Evolutionary conservation across 2,113 vertebrate genomes (phyloP).

Genomic region (Procavia capensis): DNA sequence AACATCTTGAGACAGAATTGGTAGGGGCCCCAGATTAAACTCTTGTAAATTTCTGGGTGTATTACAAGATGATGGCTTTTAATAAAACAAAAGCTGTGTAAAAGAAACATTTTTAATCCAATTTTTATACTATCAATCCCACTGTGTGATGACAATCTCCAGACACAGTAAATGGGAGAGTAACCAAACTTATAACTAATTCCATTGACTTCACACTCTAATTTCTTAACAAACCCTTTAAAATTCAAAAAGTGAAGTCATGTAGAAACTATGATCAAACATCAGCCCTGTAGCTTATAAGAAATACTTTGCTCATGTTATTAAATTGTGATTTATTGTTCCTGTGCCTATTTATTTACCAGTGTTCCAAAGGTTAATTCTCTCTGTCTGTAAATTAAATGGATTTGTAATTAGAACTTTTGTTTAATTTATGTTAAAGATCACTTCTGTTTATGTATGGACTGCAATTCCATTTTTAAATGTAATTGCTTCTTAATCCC

Average conservation of each 20-base stretch:
- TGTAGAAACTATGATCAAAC: conserved; percentile 52
- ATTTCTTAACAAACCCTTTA: conserved; percentile 43
- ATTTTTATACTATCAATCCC: background rate
- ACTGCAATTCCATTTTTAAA: conserved; percentile 80
- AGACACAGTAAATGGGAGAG: background rate
- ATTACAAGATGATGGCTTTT: background rate
- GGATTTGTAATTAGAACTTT: conserved; percentile 85
- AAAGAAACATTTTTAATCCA: background rate
- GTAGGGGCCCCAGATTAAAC: background rate
- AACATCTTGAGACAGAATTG: background rate
- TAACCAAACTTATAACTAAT: background rate
- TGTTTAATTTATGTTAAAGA: conserved; percentile 87
- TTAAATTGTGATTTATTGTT: conserved; percentile 80
- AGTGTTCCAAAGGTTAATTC: conserved; percentile 81
- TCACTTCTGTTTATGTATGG: conserved; percentile 83
- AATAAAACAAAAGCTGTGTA: background rate
- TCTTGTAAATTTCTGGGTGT: background rate
- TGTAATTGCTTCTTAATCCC: conserved; percentile 87
- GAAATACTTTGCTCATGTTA: conserved; percentile 73
- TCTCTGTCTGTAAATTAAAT: conserved; percentile 78
- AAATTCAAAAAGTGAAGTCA: conserved; percentile 72
- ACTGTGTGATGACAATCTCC: conserved; percentile 10
- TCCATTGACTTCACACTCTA: conserved; percentile 17
- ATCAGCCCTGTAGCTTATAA: conserved; percentile 49
- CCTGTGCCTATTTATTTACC: conserved; percentile 77